These are phyloP conservation scores for Hippoglossus hippoglossus DNA, from an alignment of 2,797 vertebrate species.

Conservation along the genomic window DNA sequence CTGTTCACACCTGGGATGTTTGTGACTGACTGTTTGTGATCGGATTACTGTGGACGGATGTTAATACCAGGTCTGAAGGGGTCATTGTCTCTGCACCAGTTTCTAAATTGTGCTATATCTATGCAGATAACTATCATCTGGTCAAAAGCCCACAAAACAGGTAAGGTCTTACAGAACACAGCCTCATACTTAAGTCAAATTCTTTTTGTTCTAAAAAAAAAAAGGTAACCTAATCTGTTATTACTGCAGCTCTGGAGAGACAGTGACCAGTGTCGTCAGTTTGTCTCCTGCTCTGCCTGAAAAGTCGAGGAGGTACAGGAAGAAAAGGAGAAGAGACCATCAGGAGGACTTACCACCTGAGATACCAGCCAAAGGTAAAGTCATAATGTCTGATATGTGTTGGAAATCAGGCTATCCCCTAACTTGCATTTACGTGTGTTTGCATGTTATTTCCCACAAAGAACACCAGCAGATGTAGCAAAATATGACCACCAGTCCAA, in stretches of 20 bases:
- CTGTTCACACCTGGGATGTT: too few species aligned
- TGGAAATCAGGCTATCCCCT: neutral
- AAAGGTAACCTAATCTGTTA: neutral
- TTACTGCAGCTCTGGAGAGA: slow-evolving; percentile 89
- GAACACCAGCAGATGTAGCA: neutral
- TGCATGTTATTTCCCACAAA: neutral
- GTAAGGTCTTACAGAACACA: slow-evolving; percentile 72
- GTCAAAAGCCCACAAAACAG: slow-evolving; percentile 95
- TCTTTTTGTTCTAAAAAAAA: neutral
- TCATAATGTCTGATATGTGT: neutral
- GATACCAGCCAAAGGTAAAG: slow-evolving; percentile 92
- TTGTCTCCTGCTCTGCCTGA: slow-evolving; percentile 89
- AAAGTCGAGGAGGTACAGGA: slow-evolving; percentile 87
- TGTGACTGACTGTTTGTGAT: too few species aligned
- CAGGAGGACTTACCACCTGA: slow-evolving; percentile 89
- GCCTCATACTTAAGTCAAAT: neutral
- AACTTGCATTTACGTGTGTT: neutral
- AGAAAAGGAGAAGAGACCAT: slow-evolving; percentile 85
- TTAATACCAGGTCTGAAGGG: too few species aligned
- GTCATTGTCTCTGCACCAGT: neutral
- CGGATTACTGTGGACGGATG: too few species aligned
- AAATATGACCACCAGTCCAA: neutral
- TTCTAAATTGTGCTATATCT: slow-evolving; percentile 18
- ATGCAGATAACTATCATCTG: slow-evolving; percentile 91
- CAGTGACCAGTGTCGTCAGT: slow-evolving; percentile 88